A percentile compares a stretch with the other conserved stretches of the same genome.
These are phyloP conservation scores for Ophiodon elongatus DNA, from an alignment of 2,113 vertebrate genomes.

Conservation along the genomic window DNA sequence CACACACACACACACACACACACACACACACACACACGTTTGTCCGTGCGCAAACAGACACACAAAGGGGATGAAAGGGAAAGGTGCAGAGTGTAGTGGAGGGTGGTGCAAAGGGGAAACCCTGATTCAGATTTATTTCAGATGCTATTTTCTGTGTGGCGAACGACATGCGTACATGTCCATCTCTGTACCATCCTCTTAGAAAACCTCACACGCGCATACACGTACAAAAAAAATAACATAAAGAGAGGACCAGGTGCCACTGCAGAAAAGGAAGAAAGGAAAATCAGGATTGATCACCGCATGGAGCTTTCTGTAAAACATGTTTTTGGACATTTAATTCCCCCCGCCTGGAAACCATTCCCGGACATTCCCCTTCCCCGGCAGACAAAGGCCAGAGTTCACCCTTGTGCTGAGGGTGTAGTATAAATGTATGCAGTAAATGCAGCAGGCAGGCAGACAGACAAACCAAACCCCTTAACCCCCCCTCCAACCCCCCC, in stretches of 20 bases:
- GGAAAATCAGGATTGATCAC: conserved; percentile 38
- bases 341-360: conserved; percentile 71
- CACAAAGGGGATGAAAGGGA: conserved; percentile 64
- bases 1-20: conserved; percentile 8
- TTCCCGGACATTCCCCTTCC: conserved; percentile 60
- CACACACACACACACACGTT: background rate
- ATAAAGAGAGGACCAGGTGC: conserved; percentile 22
- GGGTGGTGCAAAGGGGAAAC: conserved; percentile 45
- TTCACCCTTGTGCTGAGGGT: conserved; percentile 54
- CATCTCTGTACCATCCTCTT: background rate
- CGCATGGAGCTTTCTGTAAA: conserved; percentile 44
- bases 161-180: conserved; percentile 8
- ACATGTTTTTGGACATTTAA: conserved; percentile 57
- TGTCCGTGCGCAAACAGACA: conserved; percentile 39
- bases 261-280: background rate
- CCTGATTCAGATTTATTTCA: conserved; percentile 54
- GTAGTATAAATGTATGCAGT: conserved; percentile 71
- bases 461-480: conserved; percentile 46
- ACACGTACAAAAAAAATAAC: conserved; percentile 13
- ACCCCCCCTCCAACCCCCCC: background rate
- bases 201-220: background rate
- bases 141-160: conserved; percentile 4
- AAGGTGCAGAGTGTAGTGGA: conserved; percentile 53
- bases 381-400: conserved; percentile 74
- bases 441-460: conserved; percentile 64